Evolutionary conservation across 2,888 invertebrate genomes (phyloP).

Genomic region (Teleiodes luculella): DNA sequence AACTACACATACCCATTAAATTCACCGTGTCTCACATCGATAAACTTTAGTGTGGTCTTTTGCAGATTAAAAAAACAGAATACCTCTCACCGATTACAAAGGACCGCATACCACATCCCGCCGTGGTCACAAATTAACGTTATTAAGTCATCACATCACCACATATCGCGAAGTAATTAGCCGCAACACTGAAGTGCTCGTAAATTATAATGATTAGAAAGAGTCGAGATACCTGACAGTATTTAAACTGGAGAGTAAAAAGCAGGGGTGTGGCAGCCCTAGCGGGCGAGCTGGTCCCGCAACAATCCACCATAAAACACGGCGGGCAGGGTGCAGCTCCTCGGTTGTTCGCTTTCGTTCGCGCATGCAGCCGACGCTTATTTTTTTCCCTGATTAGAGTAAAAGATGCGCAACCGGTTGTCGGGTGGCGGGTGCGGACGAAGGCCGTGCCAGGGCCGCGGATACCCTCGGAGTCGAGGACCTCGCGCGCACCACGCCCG

Average conservation of each 20-base stretch:
- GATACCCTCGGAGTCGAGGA: conserved; percentile 4
- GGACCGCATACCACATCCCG: conserved; percentile 8
- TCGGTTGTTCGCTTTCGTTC: conserved; percentile 69
- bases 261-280: conserved; percentile 33
- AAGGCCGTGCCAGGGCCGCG: conserved; percentile 29
- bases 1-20: too few relatives aligned
- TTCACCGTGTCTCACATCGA: too few relatives aligned
- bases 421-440: conserved; percentile 50
- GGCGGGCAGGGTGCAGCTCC: conserved; percentile 52
- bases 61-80: too few relatives aligned
- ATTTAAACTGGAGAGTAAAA: background rate
- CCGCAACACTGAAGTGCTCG: background rate
- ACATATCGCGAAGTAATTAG: conserved; percentile 7
- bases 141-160: conserved; percentile 13
- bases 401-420: conserved; percentile 75
- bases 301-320: conserved; percentile 69
- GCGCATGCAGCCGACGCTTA: conserved; percentile 59
- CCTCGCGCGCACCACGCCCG: conserved; percentile 41
- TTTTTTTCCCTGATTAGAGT: conserved; percentile 74
- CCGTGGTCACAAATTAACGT: background rate
- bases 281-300: conserved; percentile 49
- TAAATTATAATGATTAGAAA: conserved; percentile 1
- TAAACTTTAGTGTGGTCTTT: too few relatives aligned
- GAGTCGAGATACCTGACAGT: background rate
- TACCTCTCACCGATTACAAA: background rate